Evolutionary conservation across 1,140 invertebrate species (phyloP).

Genomic region (Tetragnatha versicolor): DNA sequence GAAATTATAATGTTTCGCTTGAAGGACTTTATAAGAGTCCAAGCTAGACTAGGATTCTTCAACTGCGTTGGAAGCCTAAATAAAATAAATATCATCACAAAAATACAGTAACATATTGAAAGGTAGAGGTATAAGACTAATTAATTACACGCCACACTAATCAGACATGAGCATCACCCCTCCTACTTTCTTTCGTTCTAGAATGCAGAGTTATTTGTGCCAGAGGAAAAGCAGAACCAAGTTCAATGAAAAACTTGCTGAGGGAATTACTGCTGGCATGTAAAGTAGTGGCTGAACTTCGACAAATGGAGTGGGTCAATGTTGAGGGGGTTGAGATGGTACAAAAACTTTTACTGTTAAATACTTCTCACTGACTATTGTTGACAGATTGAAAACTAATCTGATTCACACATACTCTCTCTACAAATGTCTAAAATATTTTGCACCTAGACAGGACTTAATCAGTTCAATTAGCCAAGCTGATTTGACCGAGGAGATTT

Average conservation of each 20-base stretch:
- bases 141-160: background rate
- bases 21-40: constrained; percentile 17
- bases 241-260: background rate
- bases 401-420: background rate
- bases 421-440: too few relatives aligned
- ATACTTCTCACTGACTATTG: background rate
- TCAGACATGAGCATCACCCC: background rate
- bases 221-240: background rate
- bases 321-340: background rate
- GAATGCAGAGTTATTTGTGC: background rate
- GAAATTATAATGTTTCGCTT: background rate
- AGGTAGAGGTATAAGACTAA: background rate
- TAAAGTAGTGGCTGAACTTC: background rate
- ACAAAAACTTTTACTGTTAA: background rate
- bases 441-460: background rate
- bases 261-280: background rate
- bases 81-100: background rate
- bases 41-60: background rate
- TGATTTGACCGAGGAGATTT: background rate
- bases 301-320: background rate
- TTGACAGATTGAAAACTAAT: background rate
- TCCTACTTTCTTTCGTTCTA: background rate
- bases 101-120: background rate
- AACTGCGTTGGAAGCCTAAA: constrained; percentile 2
- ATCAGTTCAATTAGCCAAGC: background rate